phyloP scores from a whole-genome alignment of 2,797 vertebrate genomes.

The Tiaroga cobitis region DNA sequence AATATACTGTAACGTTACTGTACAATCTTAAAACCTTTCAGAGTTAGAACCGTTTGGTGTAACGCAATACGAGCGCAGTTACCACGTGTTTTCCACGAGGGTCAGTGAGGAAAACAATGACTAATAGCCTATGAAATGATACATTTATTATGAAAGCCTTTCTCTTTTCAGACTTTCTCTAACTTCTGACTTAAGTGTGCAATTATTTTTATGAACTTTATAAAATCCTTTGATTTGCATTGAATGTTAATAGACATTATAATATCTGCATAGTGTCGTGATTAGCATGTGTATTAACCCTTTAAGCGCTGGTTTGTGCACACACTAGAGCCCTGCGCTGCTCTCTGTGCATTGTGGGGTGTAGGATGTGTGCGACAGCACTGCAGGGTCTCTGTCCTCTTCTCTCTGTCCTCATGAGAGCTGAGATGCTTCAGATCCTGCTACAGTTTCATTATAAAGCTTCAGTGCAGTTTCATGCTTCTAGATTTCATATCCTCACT shows the following conservation, averaged over 20 bases:
- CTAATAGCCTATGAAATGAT: neutral
- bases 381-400: neutral
- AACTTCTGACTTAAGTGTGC: rapidly evolving
- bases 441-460: neutral
- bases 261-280: rapidly evolving
- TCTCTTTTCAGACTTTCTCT: neutral
- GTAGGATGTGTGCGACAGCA: constrained; percentile 28
- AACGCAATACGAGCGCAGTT: neutral
- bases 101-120: too few species aligned
- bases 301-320: neutral
- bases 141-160: too few species aligned
- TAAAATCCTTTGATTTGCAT: neutral
- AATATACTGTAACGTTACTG: too few species aligned
- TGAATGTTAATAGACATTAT: too few species aligned
- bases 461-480: neutral
- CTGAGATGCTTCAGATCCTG: neutral
- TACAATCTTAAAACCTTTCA: neutral
- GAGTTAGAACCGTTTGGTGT: neutral
- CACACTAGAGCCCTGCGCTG: constrained; percentile 19
- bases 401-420: constrained; percentile 11
- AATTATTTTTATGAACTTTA: neutral
- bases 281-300: neutral
- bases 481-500: neutral
- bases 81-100: constrained; percentile 16
- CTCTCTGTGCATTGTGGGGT: constrained; percentile 8